A percentile compares a stretch with the other conserved stretches of the same genome.
These are phyloP conservation scores for Trialeurodes vaporariorum DNA, from an alignment of 1,140 invertebrate genomes.

Conservation along the genomic window DNA sequence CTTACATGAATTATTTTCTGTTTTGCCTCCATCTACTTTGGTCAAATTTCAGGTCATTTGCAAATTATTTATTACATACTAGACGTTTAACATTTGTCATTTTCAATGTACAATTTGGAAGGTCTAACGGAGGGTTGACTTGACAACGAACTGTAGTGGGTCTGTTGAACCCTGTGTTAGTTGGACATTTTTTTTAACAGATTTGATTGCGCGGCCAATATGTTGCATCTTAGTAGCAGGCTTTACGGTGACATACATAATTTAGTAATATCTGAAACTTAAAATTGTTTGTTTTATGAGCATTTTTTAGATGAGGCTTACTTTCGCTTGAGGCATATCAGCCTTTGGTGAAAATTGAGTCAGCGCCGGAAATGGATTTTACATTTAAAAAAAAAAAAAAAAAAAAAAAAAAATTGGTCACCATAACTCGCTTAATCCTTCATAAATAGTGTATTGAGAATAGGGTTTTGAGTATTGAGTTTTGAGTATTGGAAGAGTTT, in stretches of 20 bases:
- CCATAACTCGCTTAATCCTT: no score
- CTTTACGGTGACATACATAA: neutral
- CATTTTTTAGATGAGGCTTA: no score
- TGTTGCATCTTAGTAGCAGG: neutral
- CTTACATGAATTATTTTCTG: slow-evolving; percentile 48
- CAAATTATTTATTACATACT: no score
- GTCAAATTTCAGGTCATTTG: slow-evolving; percentile 43
- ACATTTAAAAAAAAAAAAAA: no score
- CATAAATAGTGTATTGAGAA: no score
- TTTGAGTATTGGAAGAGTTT: no score
- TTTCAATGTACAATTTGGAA: neutral
- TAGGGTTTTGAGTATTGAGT: no score
- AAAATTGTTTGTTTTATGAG: slow-evolving; percentile 8
- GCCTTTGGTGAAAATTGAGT: no score
- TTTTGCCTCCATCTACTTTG: slow-evolving; percentile 38
- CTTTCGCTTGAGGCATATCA: no score
- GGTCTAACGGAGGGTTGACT: neutral
- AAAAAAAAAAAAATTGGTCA: no score
- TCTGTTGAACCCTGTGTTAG: neutral
- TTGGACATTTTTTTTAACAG: neutral
- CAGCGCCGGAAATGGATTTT: no score
- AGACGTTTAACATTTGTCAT: slow-evolving; percentile 13
- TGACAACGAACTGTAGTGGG: neutral
- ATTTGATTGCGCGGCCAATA: slow-evolving; percentile 5
- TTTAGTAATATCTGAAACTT: neutral